A percentile compares a stretch with the other conserved stretches of the same genome.
Conservation (phyloP, 2,888 invertebrate species). For the Harpalus rubripes region DNA sequence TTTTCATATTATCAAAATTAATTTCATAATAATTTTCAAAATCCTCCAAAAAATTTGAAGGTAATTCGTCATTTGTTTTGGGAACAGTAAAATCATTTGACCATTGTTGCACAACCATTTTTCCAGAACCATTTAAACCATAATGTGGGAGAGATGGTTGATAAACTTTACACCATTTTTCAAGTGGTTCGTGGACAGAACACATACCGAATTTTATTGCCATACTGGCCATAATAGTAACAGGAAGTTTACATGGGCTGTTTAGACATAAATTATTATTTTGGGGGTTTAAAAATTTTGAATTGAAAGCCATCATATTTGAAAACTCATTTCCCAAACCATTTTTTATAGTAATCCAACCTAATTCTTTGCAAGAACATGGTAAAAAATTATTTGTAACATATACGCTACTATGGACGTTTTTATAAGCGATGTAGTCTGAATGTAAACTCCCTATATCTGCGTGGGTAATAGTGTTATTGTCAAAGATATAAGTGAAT, state of each 20-base stretch:
- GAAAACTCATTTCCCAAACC: slow-evolving; percentile 24
- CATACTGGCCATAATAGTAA: slow-evolving; percentile 49
- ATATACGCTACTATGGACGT: slow-evolving; percentile 14
- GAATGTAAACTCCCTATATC: slow-evolving; percentile 56
- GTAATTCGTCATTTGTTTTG: neutral
- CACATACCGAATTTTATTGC: slow-evolving; percentile 44
- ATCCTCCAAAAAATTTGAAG: neutral
- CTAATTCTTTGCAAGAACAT: slow-evolving; percentile 57
- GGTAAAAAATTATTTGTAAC: slow-evolving; percentile 27
- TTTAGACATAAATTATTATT: slow-evolving; percentile 42
- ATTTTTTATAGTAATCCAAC: slow-evolving; percentile 50
- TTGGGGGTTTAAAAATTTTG: slow-evolving; percentile 12
- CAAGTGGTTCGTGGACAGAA: neutral
- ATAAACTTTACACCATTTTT: slow-evolving; percentile 29
- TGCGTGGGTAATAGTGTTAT: slow-evolving; percentile 42
- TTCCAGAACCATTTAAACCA: slow-evolving; percentile 5
- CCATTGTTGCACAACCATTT: slow-evolving; percentile 35
- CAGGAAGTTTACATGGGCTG: slow-evolving; percentile 20
- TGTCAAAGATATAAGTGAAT: slow-evolving; percentile 51
- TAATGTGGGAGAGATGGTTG: neutral
- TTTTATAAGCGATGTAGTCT: slow-evolving; percentile 45
- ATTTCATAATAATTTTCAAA: slow-evolving; percentile 19
- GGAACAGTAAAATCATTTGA: slow-evolving; percentile 2
- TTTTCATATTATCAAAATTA: neutral
- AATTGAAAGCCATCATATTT: slow-evolving; percentile 52